Conservation (phyloP, 2,797 vertebrate genomes). For the Eurystomus glaucurus region DNA sequence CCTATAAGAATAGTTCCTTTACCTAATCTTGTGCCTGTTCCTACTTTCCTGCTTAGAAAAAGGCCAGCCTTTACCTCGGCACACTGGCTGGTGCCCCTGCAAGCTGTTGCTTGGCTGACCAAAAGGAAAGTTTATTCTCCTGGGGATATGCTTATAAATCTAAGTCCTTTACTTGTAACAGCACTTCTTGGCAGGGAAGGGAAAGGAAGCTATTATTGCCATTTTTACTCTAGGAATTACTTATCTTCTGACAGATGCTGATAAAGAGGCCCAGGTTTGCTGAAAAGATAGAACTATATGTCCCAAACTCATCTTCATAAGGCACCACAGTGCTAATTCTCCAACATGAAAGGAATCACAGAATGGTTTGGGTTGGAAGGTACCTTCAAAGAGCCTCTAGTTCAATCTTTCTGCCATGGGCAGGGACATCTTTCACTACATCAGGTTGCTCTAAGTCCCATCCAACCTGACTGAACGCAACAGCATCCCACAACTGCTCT, state of each 20-base stretch:
- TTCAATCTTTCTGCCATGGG: not conserved
- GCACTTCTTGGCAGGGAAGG: not conserved
- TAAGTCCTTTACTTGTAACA: not conserved
- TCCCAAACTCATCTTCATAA: not conserved
- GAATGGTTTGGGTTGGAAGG: not conserved
- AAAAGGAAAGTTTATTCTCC: not conserved
- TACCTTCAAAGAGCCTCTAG: not conserved
- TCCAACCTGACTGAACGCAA: not conserved
- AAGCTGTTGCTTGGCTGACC: not conserved
- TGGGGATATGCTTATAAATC: not conserved
- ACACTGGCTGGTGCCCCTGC: fast-evolving
- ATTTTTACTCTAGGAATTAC: not conserved
- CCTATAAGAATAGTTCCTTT: not conserved
- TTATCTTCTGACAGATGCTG: not conserved
- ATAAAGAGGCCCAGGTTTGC: not conserved
- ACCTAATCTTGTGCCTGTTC: not conserved
- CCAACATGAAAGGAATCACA: not conserved
- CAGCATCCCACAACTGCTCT: not conserved
- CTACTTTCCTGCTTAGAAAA: not conserved
- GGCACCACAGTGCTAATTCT: not conserved
- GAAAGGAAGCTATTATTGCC: not conserved
- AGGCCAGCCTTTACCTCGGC: not conserved
- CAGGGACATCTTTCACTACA: not conserved
- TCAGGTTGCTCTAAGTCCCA: not conserved
- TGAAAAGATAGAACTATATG: fast-evolving